Base-by-base conservation (phyloP, 2,888 invertebrate species). In the Temnothorax ravouxi region DNA sequence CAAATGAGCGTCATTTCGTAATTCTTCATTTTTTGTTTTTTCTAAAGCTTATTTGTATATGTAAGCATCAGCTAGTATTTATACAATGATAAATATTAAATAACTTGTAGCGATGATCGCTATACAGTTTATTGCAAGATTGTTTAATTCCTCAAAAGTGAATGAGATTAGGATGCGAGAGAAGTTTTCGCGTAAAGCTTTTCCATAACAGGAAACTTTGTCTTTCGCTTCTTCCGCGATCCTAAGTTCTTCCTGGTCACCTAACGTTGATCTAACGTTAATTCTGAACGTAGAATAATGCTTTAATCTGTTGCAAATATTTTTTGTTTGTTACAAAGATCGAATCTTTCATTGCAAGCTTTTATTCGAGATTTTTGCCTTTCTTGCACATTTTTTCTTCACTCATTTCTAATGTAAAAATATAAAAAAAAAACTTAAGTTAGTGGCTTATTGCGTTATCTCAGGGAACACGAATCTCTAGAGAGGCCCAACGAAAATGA, bases 101-200 rank as follows among this genome's bases (percentile, higher is more conserved):
- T n/a, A 72, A 54, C 38, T 82, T 62, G n/a, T 38, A n/a, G 0
- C n/a, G 21, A 52, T 52, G 3, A 56, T 54, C 59, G 76, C 72
- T 76, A 62, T 84, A 74, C 59, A 13, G 41, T 75, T 59, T 84
- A 84, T 84, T 89, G 85, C 86, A 74, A 85, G 83, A 86, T 29
- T 29, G 85, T 83, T 90, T 87, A 85, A 77, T 84, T 81, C 44
- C 75, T 47, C 50, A 75, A 84, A 75, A 77, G 83, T 77, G 79
- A 85, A 90, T 86, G 81, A 90, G 88, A 90, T 90, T 88, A 84
- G 86, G 47, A 21, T 88, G 83, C 83, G 47, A 84, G 75, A 71
- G 74, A 77, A 86, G 83, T 80, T 69, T 72, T 86, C 59, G 62
- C 74, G 75, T 74, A 71, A 83, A 87, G 83, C 80, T 82, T 64